Evolutionary conservation across 2,888 invertebrate genomes (phyloP).

Genomic region (Drosophila maculinotata): DNA sequence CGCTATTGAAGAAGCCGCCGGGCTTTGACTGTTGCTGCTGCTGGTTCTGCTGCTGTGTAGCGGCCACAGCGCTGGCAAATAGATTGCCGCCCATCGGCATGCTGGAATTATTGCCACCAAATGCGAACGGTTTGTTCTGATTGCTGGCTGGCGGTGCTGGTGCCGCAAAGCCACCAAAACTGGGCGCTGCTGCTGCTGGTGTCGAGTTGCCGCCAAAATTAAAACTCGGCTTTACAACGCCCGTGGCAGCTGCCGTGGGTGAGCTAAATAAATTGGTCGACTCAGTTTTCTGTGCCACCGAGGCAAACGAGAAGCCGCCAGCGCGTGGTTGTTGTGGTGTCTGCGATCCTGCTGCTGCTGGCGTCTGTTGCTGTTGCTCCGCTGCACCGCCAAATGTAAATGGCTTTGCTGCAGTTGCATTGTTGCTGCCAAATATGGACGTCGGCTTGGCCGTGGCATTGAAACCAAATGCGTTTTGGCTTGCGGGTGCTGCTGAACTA

Average conservation of each 20-base stretch:
- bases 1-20: slow-evolving; percentile 66
- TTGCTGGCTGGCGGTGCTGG: slow-evolving; percentile 20
- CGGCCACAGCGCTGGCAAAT: slow-evolving; percentile 61
- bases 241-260: slow-evolving; percentile 10
- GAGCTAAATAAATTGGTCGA: slow-evolving; percentile 55
- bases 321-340: slow-evolving; percentile 5
- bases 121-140: slow-evolving; percentile 62
- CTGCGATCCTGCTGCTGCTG: slow-evolving; percentile 5
- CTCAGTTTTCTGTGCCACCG: slow-evolving; percentile 32
- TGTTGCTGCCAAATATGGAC: slow-evolving; percentile 34
- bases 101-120: slow-evolving; percentile 42
- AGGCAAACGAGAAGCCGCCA: slow-evolving; percentile 60
- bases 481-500: background rate
- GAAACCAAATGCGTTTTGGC: slow-evolving; percentile 21
- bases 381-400: slow-evolving; percentile 50
- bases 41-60: slow-evolving; percentile 35
- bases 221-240: slow-evolving; percentile 53
- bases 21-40: slow-evolving; percentile 25
- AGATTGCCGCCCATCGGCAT: slow-evolving; percentile 52
- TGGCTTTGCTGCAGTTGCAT: slow-evolving; percentile 24
- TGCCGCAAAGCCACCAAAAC: slow-evolving; percentile 44
- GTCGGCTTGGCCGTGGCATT: slow-evolving; percentile 14
- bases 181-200: slow-evolving; percentile 8
- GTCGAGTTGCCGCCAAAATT: slow-evolving; percentile 50
- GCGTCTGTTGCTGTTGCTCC: slow-evolving; percentile 27